phyloP scores from a whole-genome alignment of 2,888 invertebrate species.

The Neria commutata region DNA sequence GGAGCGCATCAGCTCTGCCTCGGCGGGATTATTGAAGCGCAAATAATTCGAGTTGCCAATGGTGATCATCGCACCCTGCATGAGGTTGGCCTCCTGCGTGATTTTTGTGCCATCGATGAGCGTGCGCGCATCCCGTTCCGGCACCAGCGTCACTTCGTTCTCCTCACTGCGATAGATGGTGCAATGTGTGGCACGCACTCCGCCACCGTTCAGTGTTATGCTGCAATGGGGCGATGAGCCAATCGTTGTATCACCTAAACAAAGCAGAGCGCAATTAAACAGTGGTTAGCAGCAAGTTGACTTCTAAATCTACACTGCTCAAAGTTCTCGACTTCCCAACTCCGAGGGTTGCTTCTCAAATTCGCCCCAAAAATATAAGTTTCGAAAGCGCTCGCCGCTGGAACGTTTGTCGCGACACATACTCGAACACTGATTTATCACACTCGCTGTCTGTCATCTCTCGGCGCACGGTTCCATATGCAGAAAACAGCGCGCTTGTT shows the following conservation, averaged over 20 bases:
- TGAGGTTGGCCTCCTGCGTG: conserved; percentile 74
- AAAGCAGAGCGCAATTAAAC: too few species aligned
- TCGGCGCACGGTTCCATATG: too few species aligned
- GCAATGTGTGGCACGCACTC: conserved; percentile 84
- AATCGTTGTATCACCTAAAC: conserved; percentile 82
- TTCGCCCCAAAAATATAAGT: too few species aligned
- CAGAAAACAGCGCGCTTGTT: neutral
- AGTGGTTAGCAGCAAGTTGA: too few species aligned
- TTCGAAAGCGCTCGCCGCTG: too few species aligned
- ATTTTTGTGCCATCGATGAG: conserved; percentile 77
- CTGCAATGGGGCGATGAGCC: conserved; percentile 82
- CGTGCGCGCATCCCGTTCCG: conserved; percentile 71
- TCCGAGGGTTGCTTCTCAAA: too few species aligned
- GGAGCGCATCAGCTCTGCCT: conserved; percentile 85
- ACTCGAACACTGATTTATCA: conserved; percentile 6
- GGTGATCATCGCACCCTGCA: conserved; percentile 90
- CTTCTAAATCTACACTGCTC: too few species aligned
- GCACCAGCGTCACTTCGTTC: conserved; percentile 84
- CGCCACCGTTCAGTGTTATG: conserved; percentile 83
- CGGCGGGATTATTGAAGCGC: conserved; percentile 91
- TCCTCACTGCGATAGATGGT: conserved; percentile 81
- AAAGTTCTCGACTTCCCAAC: too few species aligned
- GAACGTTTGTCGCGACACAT: neutral
- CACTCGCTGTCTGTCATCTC: too few species aligned
- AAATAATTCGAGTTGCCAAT: conserved; percentile 90